phyloP scores from a whole-genome alignment of 2,888 invertebrate genomes.

The Byasa hedistus region DNA sequence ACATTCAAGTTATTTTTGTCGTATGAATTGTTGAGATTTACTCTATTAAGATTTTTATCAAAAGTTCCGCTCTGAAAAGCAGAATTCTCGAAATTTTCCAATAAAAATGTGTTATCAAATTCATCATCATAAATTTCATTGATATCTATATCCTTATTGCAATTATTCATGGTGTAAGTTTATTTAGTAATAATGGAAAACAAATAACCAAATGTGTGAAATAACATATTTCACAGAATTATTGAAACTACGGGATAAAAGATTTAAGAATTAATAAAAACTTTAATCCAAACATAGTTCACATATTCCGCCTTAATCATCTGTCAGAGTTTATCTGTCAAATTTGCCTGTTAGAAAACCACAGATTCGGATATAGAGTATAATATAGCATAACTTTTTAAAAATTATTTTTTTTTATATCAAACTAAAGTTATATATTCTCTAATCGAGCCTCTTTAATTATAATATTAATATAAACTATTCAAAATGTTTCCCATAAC shows the following conservation, averaged over 20 bases:
- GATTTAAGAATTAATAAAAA: neutral
- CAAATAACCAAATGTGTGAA: neutral
- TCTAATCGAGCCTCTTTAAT: neutral
- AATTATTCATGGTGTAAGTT: slow-evolving; percentile 7
- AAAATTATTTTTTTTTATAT: too few species aligned
- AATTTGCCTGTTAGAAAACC: neutral
- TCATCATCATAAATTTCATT: slow-evolving; percentile 46
- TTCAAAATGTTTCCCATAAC: neutral
- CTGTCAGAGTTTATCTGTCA: neutral
- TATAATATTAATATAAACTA: neutral
- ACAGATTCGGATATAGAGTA: neutral
- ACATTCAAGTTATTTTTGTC: slow-evolving; percentile 58
- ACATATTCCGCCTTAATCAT: neutral
- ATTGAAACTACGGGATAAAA: neutral
- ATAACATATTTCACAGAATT: slow-evolving; percentile 1
- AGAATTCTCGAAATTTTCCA: slow-evolving; percentile 62
- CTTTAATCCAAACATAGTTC: neutral
- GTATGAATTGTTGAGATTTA: slow-evolving; percentile 45
- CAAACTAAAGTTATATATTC: too few species aligned
- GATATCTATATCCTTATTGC: slow-evolving; percentile 1
- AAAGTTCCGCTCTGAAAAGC: slow-evolving; percentile 49
- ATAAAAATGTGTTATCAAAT: slow-evolving; percentile 64
- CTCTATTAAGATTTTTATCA: slow-evolving; percentile 35
- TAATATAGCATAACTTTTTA: too few species aligned
- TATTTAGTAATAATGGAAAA: slow-evolving; percentile 1